These are phyloP conservation scores for Illadopsis cleaveri DNA, from an alignment of 2,113 vertebrate species.

Conservation along the genomic window DNA sequence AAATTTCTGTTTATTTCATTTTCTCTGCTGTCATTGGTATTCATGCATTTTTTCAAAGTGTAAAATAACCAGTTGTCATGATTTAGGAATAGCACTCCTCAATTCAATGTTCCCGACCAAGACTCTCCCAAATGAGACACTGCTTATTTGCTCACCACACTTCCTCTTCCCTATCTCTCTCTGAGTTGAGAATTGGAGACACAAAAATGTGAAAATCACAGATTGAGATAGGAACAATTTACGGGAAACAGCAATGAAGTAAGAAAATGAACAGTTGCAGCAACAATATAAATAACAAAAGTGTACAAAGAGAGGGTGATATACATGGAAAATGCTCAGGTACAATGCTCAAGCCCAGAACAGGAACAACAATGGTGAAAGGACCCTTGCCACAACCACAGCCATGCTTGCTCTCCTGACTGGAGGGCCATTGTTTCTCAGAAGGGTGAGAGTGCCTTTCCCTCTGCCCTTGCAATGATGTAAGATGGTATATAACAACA, in stretches of 20 bases:
- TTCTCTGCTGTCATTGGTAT: background rate
- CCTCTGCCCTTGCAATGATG: background rate
- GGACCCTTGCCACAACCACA: background rate
- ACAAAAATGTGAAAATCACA: background rate
- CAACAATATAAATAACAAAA: background rate
- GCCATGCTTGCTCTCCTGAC: background rate
- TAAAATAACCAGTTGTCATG: background rate
- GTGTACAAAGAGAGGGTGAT: background rate
- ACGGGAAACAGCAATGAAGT: background rate
- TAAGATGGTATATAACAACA: background rate
- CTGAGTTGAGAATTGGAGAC: background rate
- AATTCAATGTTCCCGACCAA: background rate
- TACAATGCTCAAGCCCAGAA: background rate
- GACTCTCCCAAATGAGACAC: background rate
- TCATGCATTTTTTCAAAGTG: background rate
- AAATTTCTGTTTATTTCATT: background rate
- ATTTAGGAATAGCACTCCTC: background rate
- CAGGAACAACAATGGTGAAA: too few species aligned
- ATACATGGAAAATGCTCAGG: background rate
- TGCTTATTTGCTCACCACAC: background rate
- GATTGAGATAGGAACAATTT: background rate
- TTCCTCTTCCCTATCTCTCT: background rate
- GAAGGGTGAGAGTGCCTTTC: background rate
- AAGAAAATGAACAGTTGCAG: background rate
- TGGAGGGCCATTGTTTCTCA: fast-evolving